phyloP scores from a whole-genome alignment of 2,888 invertebrate species.

The Drosophila neotestacea region DNA sequence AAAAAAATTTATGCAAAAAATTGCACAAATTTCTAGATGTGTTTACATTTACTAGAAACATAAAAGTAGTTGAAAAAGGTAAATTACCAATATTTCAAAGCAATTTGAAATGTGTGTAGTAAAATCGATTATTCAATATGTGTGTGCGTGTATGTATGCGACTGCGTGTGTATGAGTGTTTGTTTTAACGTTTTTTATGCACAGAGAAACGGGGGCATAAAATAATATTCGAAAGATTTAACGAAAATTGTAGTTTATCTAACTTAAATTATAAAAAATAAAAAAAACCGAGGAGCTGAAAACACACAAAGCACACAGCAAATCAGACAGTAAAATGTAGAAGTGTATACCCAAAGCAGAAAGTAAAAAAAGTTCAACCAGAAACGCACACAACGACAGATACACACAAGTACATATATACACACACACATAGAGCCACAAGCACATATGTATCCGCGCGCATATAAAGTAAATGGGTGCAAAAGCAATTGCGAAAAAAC shows the following conservation, averaged over 20 bases:
- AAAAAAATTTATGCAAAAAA: conserved; percentile 60
- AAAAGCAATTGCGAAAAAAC: conserved; percentile 52
- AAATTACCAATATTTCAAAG: conserved; percentile 43
- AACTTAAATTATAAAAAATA: conserved; percentile 45
- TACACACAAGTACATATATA: conserved; percentile 34
- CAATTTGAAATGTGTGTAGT: conserved; percentile 46
- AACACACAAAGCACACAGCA: conserved; percentile 32
- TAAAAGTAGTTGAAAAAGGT: conserved; percentile 58
- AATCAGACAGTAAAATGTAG: conserved; percentile 44
- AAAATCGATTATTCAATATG: conserved; percentile 79
- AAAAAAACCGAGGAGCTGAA: conserved; percentile 15
- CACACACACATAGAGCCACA: conserved; percentile 1
- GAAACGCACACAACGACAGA: conserved; percentile 52
- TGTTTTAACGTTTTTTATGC: conserved; percentile 55
- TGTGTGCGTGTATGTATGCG: conserved; percentile 48
- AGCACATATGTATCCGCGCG: conserved; percentile 24
- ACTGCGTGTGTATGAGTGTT: conserved; percentile 45
- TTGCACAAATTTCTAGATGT: conserved; percentile 65
- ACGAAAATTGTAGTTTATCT: conserved; percentile 45
- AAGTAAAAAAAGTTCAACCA: conserved; percentile 55
- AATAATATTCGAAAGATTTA: conserved; percentile 45
- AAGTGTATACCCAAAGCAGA: conserved; percentile 59
- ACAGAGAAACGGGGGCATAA: conserved; percentile 21
- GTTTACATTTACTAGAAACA: conserved; percentile 58
- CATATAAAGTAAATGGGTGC: conserved; percentile 50